These are phyloP conservation scores for Drosophila littoralis DNA, from an alignment of 1,140 invertebrate species.

Conservation along the genomic window DNA sequence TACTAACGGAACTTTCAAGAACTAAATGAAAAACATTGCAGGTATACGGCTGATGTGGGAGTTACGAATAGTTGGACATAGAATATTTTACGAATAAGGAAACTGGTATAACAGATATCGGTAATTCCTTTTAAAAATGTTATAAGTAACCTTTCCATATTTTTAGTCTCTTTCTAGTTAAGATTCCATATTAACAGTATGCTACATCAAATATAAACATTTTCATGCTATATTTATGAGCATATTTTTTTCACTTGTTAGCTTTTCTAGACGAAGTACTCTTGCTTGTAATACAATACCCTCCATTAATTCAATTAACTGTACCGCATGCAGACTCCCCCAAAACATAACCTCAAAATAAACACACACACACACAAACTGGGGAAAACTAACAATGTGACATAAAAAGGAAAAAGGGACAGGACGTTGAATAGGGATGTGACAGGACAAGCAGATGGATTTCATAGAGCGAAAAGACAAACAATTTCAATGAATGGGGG, in stretches of 20 bases:
- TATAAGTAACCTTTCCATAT: no score
- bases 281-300: conserved; percentile 53
- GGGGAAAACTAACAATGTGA: conserved; percentile 48
- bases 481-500: conserved; percentile 31
- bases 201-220: background rate
- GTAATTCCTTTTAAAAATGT: no score
- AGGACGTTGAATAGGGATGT: conserved; percentile 24
- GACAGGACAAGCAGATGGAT: conserved; percentile 48
- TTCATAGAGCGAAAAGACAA: conserved; percentile 44
- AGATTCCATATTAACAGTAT: background rate
- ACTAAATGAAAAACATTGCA: no score
- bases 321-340: conserved; percentile 24
- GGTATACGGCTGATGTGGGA: no score
- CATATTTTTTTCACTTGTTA: conserved; percentile 22
- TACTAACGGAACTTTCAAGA: no score
- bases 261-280: conserved; percentile 1
- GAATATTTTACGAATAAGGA: no score
- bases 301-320: conserved; percentile 75
- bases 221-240: background rate
- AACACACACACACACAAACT: conserved; percentile 20
- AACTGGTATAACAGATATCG: background rate
- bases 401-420: conserved; percentile 39
- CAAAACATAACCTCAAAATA: conserved; percentile 45
- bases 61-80: no score
- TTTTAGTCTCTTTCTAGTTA: no score